Conservation (phyloP, 30 jellyfish, hydroid and myxozoan genomes). For the Pseudorhiza aurosa region DNA sequence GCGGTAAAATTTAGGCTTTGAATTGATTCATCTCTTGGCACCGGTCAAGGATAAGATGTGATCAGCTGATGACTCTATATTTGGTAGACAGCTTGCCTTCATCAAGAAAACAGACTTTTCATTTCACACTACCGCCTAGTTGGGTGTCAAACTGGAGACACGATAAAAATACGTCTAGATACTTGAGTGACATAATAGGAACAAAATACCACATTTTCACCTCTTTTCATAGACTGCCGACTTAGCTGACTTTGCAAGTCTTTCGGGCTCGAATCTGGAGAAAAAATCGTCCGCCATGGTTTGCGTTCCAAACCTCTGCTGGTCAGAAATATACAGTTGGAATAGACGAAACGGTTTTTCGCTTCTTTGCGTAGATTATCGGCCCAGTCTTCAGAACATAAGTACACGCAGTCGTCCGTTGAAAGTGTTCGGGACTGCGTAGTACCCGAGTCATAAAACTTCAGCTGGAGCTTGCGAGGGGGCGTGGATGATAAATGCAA, state of each 20-base stretch:
- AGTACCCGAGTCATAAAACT: slow-evolving; percentile 69
- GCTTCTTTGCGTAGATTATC: slow-evolving; percentile 75
- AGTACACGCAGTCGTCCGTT: slow-evolving; percentile 70
- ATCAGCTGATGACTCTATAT: no score
- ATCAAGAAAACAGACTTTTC: no score
- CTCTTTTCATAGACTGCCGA: slow-evolving; percentile 43
- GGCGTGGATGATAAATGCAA: slow-evolving; percentile 64
- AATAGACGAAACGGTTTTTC: slow-evolving; percentile 64
- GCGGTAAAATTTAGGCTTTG: no score
- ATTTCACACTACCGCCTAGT: no score
- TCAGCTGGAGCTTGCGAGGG: slow-evolving; percentile 81
- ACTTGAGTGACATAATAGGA: no score
- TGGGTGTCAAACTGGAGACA: no score
- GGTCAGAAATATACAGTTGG: slow-evolving; percentile 79
- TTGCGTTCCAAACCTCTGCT: slow-evolving; percentile 59
- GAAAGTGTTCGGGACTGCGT: slow-evolving; percentile 59
- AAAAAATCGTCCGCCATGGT: slow-evolving; percentile 68
- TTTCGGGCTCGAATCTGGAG: not conserved
- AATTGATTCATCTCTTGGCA: no score
- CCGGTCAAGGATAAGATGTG: no score
- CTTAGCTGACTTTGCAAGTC: slow-evolving; percentile 5
- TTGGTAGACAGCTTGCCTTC: no score
- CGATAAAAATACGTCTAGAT: no score
- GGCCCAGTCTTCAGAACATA: slow-evolving; percentile 94
- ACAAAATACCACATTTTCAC: no score